Evolutionary conservation across 2,888 invertebrate genomes (phyloP), one percentile per base, ranked within the genome.

Genomic region (Beris morrisii): DNA sequence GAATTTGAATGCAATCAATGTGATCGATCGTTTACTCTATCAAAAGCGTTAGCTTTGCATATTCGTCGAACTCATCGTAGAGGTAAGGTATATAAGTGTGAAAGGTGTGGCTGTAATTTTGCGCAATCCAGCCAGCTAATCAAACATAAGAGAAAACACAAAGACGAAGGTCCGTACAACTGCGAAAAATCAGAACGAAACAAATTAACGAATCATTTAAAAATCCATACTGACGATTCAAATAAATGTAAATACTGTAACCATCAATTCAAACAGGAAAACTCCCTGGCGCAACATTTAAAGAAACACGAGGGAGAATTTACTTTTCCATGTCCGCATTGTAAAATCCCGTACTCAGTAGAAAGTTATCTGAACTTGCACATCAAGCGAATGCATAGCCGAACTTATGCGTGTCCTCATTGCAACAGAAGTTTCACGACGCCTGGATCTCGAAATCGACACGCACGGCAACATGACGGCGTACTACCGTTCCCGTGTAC

Each of bases 201-300:
- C 58, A 22, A 22, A 22, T 46, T 63, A 63, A 46, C 12, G 52
- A 64, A 43, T 43, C 69, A 67, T 53, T 56, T 48, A 31, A 65
- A 61, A 58, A 63, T 61, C 32, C 69, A 67, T 65, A 65, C 61
- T 13, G 53, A 65, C 13, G 38, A 54, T 30, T 50, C 45, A 43
- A 58, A 44, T 15, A 13, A 52, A 7, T 67, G 70, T 38, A 53
- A 54, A 48, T 66, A 66, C 45, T 70, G 69, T 57, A 48, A 55
- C 15, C 48, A 56, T 30, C 31, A 32, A 12, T 66, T 58, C 15
- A 5, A 12, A 48, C 13, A 11, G 6, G 15, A 4, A 5, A 57
- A 56, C 12, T 43, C 32, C 11, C 45, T 64, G 22, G 28, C 48
- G 12, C 22, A 64, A n/a, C 70, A 70, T 59, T 5, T 67, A n/a